Conservation (phyloP, 2,888 invertebrate genomes). For the Catocala fraxini region DNA sequence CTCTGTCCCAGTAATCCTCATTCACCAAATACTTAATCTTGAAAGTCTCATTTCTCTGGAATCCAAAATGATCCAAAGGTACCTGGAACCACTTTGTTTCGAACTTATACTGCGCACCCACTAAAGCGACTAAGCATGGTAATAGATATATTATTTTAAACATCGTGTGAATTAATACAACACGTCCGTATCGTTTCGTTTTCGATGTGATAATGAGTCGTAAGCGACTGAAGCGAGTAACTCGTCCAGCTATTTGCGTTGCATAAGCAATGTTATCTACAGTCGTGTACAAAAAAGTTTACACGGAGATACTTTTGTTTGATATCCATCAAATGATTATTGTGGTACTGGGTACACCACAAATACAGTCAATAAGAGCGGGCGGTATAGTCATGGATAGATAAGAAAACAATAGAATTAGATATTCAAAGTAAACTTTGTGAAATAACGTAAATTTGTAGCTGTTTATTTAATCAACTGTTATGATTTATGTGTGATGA, state of each 20-base stretch:
- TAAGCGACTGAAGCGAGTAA: constrained; percentile 32
- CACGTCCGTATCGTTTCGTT: constrained; percentile 39
- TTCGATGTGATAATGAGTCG: constrained; percentile 46
- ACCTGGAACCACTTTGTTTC: constrained; percentile 85
- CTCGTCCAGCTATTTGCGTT: constrained; percentile 36
- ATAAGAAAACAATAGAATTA: no score
- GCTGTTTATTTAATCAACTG: no score
- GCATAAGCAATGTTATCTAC: constrained; percentile 64
- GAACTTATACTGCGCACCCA: constrained; percentile 69
- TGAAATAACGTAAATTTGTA: no score
- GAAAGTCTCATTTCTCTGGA: constrained; percentile 91
- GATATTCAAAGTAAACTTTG: no score
- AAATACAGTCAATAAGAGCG: no score
- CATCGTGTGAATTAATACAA: constrained; percentile 76
- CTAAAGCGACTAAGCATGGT: constrained; percentile 44
- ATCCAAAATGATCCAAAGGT: constrained; percentile 96
- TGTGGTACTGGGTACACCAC: no score
- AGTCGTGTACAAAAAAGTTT: constrained; percentile 46
- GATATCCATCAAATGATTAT: not conserved
- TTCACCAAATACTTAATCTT: constrained; percentile 94
- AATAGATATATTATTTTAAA: constrained; percentile 58
- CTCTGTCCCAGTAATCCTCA: constrained; percentile 90
- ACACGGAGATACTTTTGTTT: not conserved
- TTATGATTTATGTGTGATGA: no score
- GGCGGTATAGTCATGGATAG: no score